Evolutionary conservation across 2,113 vertebrate genomes (phyloP), one percentile per base, ranked within the genome.

Genomic region (Heterotilapia buettikoferi): DNA sequence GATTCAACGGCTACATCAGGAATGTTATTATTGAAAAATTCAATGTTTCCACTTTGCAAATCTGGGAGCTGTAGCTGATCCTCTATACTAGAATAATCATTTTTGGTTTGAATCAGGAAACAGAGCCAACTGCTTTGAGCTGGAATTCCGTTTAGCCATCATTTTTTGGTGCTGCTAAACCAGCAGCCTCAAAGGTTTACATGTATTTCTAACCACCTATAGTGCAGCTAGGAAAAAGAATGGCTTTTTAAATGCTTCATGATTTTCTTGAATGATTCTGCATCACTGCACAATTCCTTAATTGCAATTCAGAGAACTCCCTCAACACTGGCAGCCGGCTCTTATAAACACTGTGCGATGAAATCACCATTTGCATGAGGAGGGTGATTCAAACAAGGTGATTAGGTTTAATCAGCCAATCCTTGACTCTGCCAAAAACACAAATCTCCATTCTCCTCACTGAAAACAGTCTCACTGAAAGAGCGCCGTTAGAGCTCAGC

Each of bases 361-460:
- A 87, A 91, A 89, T 81, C 53, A 85, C 63, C 81, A 79, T 91
- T 71, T 88, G 80, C 63, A 88, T 21, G n/a, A 63, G 54, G 85
- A 10, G 63, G 50, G 12, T 1, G 79, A 89, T 78, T 83, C 73
- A 84, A 59, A 91, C n/a, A 24, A 87, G 87, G 87, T 84, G 63
- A 88, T 45, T 63, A 26, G 50, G 84, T 85, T 84, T 43, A 61
- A 87, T 84, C 61, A 90, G 13, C 36, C 13, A 13, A 86, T 43
- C n/a, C n/a, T 45, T 2, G 14, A 80, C 7, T 79, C 40, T 90
- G 78, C 47, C 88, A 84, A 86, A 87, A 91, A 85, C 54, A 83
- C 18, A 3, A 36, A 43, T 52, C 24, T 61, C 18, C 31, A 6
- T 36, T 80, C 10, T 59, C n/a, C 9, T 50, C 36, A 12, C 24